These are phyloP conservation scores for Hoplias malabaricus DNA, from an alignment of 2,113 vertebrate genomes.

Conservation along the genomic window DNA sequence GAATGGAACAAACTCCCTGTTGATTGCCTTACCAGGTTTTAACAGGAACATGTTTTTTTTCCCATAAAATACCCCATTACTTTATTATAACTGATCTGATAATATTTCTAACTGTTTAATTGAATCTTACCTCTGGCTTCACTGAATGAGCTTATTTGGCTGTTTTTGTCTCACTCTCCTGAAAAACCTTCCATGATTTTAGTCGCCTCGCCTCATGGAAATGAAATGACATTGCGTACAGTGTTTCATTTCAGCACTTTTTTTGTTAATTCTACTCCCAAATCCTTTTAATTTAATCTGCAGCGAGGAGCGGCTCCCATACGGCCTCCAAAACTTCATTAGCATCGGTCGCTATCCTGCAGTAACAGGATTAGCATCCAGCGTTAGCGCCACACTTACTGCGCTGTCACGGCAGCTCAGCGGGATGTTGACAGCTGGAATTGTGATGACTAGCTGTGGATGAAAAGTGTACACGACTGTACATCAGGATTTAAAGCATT, in stretches of 20 bases:
- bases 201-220: background rate
- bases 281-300: conserved; percentile 35
- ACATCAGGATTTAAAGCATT: background rate
- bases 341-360: conserved; percentile 35
- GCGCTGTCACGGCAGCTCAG: conserved; percentile 23
- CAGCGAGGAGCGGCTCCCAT: background rate
- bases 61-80: too few relatives aligned
- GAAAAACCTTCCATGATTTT: background rate
- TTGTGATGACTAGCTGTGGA: conserved; percentile 8
- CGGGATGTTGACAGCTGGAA: conserved; percentile 15
- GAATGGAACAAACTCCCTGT: too few relatives aligned
- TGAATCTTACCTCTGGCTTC: background rate
- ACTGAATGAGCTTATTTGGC: background rate
- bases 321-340: conserved; percentile 38
- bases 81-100: too few relatives aligned
- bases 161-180: background rate
- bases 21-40: too few relatives aligned
- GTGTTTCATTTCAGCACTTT: conserved; percentile 12
- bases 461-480: conserved; percentile 6
- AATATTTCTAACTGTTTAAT: too few relatives aligned
- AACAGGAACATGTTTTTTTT: too few relatives aligned
- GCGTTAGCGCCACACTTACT: conserved; percentile 27
- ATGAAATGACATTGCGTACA: background rate
- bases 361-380: conserved; percentile 43
- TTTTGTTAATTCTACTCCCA: conserved; percentile 2